Percentiles rank a stretch among this genome's conserved stretches.
Conservation (phyloP, 2,797 vertebrate species). For the Onychomys torridus region DNA sequence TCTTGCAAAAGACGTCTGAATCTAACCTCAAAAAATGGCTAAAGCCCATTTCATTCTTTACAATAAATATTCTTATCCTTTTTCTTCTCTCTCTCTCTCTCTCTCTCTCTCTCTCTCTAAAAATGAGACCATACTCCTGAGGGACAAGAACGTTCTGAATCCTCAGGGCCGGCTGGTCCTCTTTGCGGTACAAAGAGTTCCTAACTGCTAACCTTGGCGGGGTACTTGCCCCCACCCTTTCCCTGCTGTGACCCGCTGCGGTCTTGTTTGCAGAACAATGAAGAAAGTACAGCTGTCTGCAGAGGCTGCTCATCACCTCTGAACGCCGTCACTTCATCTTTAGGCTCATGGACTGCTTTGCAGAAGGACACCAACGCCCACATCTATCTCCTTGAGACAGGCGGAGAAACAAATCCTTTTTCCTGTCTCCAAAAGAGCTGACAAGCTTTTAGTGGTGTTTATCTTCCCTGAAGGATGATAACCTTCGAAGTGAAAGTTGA, state of each 20-base stretch:
- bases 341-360: constrained; percentile 60
- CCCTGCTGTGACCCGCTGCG: constrained; percentile 25
- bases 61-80: neutral
- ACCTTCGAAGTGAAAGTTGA: constrained; percentile 79
- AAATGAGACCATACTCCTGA: constrained; percentile 17
- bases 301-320: constrained; percentile 46
- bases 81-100: neutral
- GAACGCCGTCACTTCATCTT: constrained; percentile 68
- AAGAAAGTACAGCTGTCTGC: constrained; percentile 45
- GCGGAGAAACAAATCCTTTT: constrained; percentile 65
- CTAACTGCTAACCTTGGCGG: constrained; percentile 58
- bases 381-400: constrained; percentile 74
- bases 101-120: neutral
- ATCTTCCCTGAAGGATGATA: constrained; percentile 72
- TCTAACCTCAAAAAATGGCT: constrained; percentile 7
- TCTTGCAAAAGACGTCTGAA: constrained; percentile 37
- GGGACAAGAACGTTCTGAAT: constrained; percentile 5
- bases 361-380: constrained; percentile 56
- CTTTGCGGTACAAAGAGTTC: neutral
- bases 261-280: constrained; percentile 67
- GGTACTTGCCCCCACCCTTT: neutral
- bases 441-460: constrained; percentile 76
- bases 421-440: constrained; percentile 66
- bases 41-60: neutral
- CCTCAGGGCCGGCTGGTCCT: neutral